These are phyloP conservation scores for Darwinula stevensoni DNA, from an alignment of 2,888 invertebrate genomes.

Conservation along the genomic window DNA sequence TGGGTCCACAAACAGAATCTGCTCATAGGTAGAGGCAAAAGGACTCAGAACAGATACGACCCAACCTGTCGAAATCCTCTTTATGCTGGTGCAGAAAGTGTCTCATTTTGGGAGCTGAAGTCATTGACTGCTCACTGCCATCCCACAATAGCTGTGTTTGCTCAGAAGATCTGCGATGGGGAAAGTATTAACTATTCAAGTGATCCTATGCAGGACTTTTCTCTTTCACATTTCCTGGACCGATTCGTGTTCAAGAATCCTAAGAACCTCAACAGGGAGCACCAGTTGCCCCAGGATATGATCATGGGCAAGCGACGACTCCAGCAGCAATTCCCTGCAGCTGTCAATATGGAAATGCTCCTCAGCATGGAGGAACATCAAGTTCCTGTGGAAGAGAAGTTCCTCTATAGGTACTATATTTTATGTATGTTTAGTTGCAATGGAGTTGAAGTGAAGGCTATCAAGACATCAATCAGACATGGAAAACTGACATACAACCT, in stretches of 20 bases:
- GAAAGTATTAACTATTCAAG: slow-evolving; percentile 54
- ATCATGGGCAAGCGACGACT: slow-evolving; percentile 7
- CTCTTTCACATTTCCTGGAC: slow-evolving; percentile 64
- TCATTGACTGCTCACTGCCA: slow-evolving; percentile 35
- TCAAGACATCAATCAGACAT: no score
- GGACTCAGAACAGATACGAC: no score
- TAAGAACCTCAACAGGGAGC: slow-evolving; percentile 15
- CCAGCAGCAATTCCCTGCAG: no score
- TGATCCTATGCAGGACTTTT: slow-evolving; percentile 77
- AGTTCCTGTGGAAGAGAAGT: slow-evolving; percentile 71
- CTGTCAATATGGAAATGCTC: slow-evolving; percentile 11
- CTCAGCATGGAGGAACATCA: no score
- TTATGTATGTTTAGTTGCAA: slow-evolving; percentile 8
- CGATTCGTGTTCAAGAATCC: slow-evolving; percentile 80
- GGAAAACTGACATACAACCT: no score
- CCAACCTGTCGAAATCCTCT: slow-evolving; percentile 44
- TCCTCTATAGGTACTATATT: slow-evolving; percentile 43
- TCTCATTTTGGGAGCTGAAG: slow-evolving; percentile 7
- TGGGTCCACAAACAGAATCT: no score
- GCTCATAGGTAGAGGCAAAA: no score
- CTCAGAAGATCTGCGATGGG: slow-evolving; percentile 37
- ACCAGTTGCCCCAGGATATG: slow-evolving; percentile 5
- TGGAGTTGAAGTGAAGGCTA: slow-evolving; percentile 1
- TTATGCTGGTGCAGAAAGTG: slow-evolving; percentile 50
- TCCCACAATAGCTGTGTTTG: slow-evolving; percentile 68